Evolutionary conservation across 2,888 invertebrate species (phyloP).

Genomic region (Sphaeridia pumilis): DNA sequence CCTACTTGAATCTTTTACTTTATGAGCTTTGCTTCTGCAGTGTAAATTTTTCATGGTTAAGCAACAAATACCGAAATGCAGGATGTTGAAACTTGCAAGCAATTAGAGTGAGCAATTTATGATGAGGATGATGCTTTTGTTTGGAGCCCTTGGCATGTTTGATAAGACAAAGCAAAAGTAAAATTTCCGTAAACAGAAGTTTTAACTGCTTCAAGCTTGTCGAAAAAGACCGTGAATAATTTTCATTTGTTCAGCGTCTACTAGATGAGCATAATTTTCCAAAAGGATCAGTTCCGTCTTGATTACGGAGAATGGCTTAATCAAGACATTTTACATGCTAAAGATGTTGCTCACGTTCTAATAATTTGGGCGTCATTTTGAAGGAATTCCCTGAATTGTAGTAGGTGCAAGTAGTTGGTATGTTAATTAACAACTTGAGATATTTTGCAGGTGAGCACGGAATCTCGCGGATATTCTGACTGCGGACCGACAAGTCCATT

Average conservation of each 20-base stretch:
- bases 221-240: too few species aligned
- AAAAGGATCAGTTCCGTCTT: neutral
- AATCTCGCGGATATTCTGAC: slow-evolving; percentile 37
- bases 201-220: too few species aligned
- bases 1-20: too few species aligned
- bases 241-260: too few species aligned
- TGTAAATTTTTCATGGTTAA: slow-evolving; percentile 4
- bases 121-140: too few species aligned
- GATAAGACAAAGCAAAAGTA: too few species aligned
- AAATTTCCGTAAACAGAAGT: too few species aligned
- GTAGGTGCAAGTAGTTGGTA: neutral
- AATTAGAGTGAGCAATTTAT: too few species aligned
- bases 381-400: neutral
- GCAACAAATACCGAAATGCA: too few species aligned
- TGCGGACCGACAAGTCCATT: slow-evolving; percentile 40
- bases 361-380: neutral
- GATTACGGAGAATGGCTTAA: neutral
- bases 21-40: too few species aligned
- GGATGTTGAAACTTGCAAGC: too few species aligned
- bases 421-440: neutral
- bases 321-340: neutral
- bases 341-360: neutral
- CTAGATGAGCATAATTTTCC: neutral
- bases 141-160: too few species aligned
- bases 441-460: slow-evolving; percentile 31